A percentile compares a stretch with the other conserved stretches of the same genome.
phyloP scores from a whole-genome alignment of 2,888 invertebrate genomes.

The Spodoptera littoralis region DNA sequence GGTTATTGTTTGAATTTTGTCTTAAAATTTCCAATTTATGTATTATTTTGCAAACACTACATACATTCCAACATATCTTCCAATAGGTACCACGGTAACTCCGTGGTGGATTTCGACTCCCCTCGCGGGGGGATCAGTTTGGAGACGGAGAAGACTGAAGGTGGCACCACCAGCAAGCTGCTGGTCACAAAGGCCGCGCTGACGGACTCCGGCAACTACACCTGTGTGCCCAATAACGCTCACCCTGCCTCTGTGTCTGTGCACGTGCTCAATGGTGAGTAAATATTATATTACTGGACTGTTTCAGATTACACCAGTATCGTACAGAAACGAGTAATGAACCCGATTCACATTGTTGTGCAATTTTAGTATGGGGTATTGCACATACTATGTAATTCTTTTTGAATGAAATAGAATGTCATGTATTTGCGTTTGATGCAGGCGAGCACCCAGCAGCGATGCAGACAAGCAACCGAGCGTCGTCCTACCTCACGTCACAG shows the following conservation, averaged over 20 bases:
- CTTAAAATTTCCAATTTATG: neutral
- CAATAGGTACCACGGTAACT: constrained; percentile 93
- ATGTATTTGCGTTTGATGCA: constrained; percentile 66
- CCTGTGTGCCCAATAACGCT: constrained; percentile 95
- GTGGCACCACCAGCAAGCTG: constrained; percentile 95
- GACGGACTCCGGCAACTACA: constrained; percentile 96
- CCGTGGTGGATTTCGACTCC: constrained; percentile 95
- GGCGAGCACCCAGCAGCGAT: constrained; percentile 96
- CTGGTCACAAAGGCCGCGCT: constrained; percentile 95
- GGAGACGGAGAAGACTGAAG: constrained; percentile 95
- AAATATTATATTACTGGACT: no score
- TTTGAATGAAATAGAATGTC: neutral
- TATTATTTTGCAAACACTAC: no score
- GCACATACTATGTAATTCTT: no score
- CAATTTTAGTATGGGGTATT: no score
- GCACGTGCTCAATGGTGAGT: constrained; percentile 95
- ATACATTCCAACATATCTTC: no score
- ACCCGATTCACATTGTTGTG: no score
- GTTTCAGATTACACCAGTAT: no score
- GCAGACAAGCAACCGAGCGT: constrained; percentile 92
- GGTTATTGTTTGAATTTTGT: neutral
- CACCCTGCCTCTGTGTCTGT: constrained; percentile 95
- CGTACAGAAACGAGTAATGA: no score
- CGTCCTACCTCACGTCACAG: constrained; percentile 85
- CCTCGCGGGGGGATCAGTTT: constrained; percentile 95